These are phyloP conservation scores for Diadromus collaris DNA, from an alignment of 2,888 invertebrate species.

Conservation along the genomic window DNA sequence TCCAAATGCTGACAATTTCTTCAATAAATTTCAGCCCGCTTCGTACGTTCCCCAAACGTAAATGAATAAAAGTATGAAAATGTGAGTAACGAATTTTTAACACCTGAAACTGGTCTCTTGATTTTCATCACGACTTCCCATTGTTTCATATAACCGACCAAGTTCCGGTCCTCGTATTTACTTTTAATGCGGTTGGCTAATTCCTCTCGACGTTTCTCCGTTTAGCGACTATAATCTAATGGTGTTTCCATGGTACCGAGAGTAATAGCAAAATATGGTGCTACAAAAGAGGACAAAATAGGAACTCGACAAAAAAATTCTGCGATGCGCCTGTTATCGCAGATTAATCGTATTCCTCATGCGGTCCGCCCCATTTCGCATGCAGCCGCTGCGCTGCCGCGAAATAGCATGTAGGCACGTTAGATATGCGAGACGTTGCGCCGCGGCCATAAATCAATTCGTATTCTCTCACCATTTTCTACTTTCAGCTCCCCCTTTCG, in stretches of 20 bases:
- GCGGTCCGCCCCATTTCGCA: slow-evolving; percentile 67
- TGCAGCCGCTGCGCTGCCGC: slow-evolving; percentile 55
- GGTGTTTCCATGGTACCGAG: background rate
- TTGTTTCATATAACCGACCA: too few species aligned
- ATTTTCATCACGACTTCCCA: too few species aligned
- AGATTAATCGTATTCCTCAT: slow-evolving; percentile 75
- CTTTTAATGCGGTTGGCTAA: background rate
- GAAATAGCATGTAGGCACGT: slow-evolving; percentile 74
- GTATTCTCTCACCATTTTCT: slow-evolving; percentile 69
- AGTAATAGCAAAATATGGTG: background rate
- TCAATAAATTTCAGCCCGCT: too few species aligned
- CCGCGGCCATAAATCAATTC: slow-evolving; percentile 79
- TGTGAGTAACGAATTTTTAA: too few species aligned
- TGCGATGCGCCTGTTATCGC: slow-evolving; percentile 54
- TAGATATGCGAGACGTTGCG: slow-evolving; percentile 77
- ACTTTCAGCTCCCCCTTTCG: slow-evolving; percentile 9
- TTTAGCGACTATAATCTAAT: background rate
- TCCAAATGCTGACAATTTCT: too few species aligned
- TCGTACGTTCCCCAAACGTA: too few species aligned
- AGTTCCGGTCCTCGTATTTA: too few species aligned
- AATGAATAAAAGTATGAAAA: too few species aligned
- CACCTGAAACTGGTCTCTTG: too few species aligned
- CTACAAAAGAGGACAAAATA: slow-evolving; percentile 23
- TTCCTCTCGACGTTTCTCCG: background rate
- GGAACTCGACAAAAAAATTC: slow-evolving; percentile 28